Conservation (phyloP, 2,797 vertebrate species). For the Hoplostethus mediterraneus region DNA sequence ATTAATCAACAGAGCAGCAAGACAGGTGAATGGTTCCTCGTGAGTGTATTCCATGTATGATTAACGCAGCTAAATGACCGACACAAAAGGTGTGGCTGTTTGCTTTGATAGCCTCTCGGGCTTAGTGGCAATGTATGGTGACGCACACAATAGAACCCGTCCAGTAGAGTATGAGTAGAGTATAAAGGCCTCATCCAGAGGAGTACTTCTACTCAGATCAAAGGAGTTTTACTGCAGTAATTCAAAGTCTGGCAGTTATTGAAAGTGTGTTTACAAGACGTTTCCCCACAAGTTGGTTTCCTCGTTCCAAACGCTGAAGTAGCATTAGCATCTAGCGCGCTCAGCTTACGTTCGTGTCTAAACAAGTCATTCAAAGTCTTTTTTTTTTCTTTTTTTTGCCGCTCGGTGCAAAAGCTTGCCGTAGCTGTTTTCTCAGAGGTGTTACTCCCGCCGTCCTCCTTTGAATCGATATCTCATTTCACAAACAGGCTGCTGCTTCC, state of each 20-base stretch:
- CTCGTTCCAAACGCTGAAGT: conserved; percentile 19
- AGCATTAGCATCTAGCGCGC: conserved; percentile 24
- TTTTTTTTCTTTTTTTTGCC: background rate
- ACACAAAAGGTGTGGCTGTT: conserved; percentile 72
- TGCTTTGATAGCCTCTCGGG: conserved; percentile 59
- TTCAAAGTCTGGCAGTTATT: conserved; percentile 25
- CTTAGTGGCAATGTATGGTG: conserved; percentile 27
- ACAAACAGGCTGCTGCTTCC: conserved; percentile 61
- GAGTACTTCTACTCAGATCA: conserved; percentile 2
- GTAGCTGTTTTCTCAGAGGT: conserved; percentile 34
- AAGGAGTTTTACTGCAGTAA: background rate
- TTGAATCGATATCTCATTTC: conserved; percentile 73
- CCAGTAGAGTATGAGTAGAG: background rate
- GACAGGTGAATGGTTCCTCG: conserved; percentile 56
- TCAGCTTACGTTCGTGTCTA: conserved; percentile 42
- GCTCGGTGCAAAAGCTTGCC: background rate
- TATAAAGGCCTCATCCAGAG: conserved; percentile 35
- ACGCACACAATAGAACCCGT: conserved; percentile 41
- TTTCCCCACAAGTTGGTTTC: background rate
- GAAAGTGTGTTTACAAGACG: conserved; percentile 6
- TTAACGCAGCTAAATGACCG: conserved; percentile 68
- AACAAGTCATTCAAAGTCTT: conserved; percentile 43
- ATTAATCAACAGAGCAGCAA: conserved; percentile 37
- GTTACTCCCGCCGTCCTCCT: conserved; percentile 27
- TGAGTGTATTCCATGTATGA: conserved; percentile 65